Base-by-base conservation (phyloP, 2,797 vertebrate species). In the Hafferia zeledoni region DNA sequence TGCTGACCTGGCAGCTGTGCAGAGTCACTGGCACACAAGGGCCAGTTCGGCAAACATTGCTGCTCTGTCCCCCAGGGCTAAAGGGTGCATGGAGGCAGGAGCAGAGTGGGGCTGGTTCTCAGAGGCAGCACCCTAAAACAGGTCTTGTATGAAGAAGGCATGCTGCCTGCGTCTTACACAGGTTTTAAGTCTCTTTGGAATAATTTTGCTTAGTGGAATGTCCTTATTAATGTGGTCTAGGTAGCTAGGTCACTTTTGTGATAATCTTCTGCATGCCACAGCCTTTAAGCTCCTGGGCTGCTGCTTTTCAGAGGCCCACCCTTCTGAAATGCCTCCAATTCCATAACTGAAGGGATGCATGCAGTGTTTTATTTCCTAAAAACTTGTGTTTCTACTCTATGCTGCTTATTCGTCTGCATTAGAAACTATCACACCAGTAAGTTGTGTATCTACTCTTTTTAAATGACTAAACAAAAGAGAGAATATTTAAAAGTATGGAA, bases 81-180 rank as follows among this genome's bases (percentile, higher is more conserved):
- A 8, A 4, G 7, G 31, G 25, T 19, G 16, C 22, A 2, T 0
- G 2, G 56, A 27, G 24, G 17, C 28, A 61, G 37, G 4, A 41
- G 64, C 61, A 72, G 22, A 10, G 25, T 37, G 47, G 78, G 30
- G 9, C 25, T 64, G 47, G 16, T 33, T 27, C 30, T 69, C 74
- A 8, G 27, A 67, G 23, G 5, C 23, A 44, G 30, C 53, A 9
- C 25, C 5, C 49, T 41, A 17, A 61, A 61, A 46, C 15, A 8
- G 17, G 33, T 31, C 49, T 67, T 46, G 5, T 17, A 63, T 1
- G 11, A 68, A 43, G n/a, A 70, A 31, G 25, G 28, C 25, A 2
- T 0, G 9, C 46, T 61, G 24, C 28, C 83, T 37, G 28, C 52
- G 12, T 39, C 35, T 61, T n/a, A 55, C 17, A 2, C 8, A 6